Base-by-base conservation (phyloP, 2,797 vertebrate genomes). In the Smutsia temminckii region DNA sequence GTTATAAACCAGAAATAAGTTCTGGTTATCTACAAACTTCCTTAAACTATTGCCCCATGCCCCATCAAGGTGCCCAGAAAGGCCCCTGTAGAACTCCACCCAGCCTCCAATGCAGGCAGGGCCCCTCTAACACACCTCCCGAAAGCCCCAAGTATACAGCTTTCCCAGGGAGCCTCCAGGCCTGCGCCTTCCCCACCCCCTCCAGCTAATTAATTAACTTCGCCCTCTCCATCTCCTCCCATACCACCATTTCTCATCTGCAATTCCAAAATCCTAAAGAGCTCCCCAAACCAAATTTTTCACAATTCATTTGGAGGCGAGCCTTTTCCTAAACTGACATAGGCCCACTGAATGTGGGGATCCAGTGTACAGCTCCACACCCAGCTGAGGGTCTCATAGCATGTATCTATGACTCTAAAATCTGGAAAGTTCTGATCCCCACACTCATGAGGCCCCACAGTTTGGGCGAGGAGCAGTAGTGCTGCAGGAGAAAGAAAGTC, bases 381-480 rank as follows among this genome's bases (percentile, higher is more conserved):
- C 23, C 20, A 12, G 92, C 27, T 5, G n/a, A 29, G n/a, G 46
- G 18, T 66, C 66, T 25, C 3, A 20, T 11, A 8, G 27, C 32
- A 46, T 1, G 3, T 23, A 55, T 8, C 49, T 11, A 14, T 4
- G 61, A 37, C 55, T 72, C 81, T 40, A 17, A 68, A 57, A 34
- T 32, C 83, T 4, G 46, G 2, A 42, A n/a, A 63, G 4, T 27
- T 49, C 64, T 42, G 71, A 55, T 8, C 6, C 69, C 85, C 49
- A 42, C 4, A 59, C n/a, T 25, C 40, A 34, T 0, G 3, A 16
- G 64, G 14, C 8, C 10, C 34, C 37, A 37, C 1, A 1, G 57
- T 40, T 57, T 10, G 77, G 8, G 12, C 2, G 51, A 57, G 57
- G 27, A 27, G 51, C 37, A 4, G 5, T 3, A 25, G 13, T 5